phyloP scores from a whole-genome alignment of 1,140 invertebrate species.

The Macrotrachela quadricornifera region DNA sequence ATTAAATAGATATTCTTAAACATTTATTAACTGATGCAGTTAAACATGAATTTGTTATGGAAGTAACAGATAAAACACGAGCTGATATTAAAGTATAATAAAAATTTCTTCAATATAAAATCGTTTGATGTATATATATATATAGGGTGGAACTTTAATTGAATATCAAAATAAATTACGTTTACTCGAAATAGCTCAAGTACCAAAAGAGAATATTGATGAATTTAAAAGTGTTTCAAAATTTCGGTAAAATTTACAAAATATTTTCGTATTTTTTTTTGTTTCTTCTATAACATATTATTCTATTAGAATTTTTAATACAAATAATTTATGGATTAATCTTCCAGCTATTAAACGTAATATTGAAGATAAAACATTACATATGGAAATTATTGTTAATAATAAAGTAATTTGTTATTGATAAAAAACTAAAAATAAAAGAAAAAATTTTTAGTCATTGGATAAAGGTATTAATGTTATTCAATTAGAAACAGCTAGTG shows the following conservation, averaged over 20 bases:
- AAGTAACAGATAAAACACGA: conserved; percentile 94
- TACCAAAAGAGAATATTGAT: conserved; percentile 85
- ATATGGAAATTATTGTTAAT: conserved; percentile 95
- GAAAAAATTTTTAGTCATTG: conserved; percentile 44
- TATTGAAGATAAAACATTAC: conserved; percentile 51
- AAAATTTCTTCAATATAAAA: no score
- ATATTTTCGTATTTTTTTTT: neutral
- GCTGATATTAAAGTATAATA: conserved; percentile 75
- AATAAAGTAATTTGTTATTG: conserved; percentile 51
- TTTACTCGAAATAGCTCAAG: conserved; percentile 92
- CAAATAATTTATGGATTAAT: conserved; percentile 94
- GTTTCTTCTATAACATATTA: neutral
- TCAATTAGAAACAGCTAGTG: conserved; percentile 90
- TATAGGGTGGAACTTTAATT: conserved; percentile 80
- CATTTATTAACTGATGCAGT: no score
- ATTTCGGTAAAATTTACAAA: conserved; percentile 45
- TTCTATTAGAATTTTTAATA: conserved; percentile 67
- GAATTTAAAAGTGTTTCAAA: conserved; percentile 95
- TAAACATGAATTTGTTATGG: conserved; percentile 81
- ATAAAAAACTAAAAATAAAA: no score
- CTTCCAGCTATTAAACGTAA: conserved; percentile 65
- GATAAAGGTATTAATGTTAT: conserved; percentile 76
- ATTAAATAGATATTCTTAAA: no score
- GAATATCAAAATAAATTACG: conserved; percentile 81
- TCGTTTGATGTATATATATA: no score